Conservation (phyloP, 2,888 invertebrate genomes). For the Mythimna ferrago region DNA sequence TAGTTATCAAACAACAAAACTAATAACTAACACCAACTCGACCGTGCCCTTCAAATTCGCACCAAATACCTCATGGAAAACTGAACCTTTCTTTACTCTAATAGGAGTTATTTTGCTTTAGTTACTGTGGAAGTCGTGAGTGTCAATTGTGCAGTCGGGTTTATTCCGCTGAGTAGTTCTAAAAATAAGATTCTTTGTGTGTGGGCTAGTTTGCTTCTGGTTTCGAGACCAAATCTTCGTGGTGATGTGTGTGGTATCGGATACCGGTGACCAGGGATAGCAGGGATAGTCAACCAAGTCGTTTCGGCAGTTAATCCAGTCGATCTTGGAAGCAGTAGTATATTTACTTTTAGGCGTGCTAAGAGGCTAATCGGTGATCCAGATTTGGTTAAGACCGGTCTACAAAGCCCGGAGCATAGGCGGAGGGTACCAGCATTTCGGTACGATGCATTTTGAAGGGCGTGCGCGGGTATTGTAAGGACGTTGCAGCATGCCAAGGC, state of each 20-base stretch:
- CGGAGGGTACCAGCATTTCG: too few relatives aligned
- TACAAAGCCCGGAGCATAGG: too few relatives aligned
- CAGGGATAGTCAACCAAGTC: too few relatives aligned
- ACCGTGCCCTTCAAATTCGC: slow-evolving; percentile 37
- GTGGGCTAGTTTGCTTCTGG: slow-evolving; percentile 44
- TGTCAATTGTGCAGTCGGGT: slow-evolving; percentile 59
- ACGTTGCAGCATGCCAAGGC: too few relatives aligned
- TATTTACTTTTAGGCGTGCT: too few relatives aligned
- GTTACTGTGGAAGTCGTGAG: slow-evolving; percentile 33
- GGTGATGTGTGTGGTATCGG: slow-evolving; percentile 24
- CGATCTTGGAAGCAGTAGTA: too few relatives aligned
- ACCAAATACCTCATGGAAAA: slow-evolving; percentile 15
- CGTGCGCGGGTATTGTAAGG: too few relatives aligned
- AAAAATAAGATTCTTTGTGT: slow-evolving; percentile 66
- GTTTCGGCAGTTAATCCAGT: too few relatives aligned
- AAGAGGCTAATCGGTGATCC: too few relatives aligned
- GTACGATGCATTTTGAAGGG: too few relatives aligned
- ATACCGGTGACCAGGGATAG: not conserved
- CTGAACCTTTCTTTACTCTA: not conserved
- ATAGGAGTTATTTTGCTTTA: slow-evolving; percentile 42
- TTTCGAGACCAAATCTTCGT: slow-evolving; percentile 31
- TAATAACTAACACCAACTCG: slow-evolving; percentile 26
- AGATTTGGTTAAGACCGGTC: too few relatives aligned
- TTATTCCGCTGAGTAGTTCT: slow-evolving; percentile 54
- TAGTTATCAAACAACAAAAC: slow-evolving; percentile 36